Conservation (phyloP, 2,888 invertebrate species). For the Drymonia ruficornis region DNA sequence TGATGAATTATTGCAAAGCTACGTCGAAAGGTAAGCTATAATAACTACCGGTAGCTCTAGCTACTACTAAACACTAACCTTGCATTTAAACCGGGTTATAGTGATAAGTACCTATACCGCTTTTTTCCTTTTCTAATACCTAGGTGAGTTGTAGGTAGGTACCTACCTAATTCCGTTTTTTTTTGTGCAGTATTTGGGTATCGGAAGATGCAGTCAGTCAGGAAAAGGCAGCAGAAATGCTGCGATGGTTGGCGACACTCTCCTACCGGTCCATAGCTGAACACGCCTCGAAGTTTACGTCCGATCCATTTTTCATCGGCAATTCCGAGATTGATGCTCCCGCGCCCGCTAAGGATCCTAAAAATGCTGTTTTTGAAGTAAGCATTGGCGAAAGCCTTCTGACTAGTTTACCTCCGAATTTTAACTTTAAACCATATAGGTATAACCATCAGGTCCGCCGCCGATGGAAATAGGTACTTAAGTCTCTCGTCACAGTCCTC, state of each 20-base stretch:
- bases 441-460: no score
- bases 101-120: no score
- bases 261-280: slow-evolving; percentile 67
- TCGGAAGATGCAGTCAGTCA: slow-evolving; percentile 61
- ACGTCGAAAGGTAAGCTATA: slow-evolving; percentile 66
- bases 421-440: no score
- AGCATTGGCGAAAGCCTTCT: slow-evolving; percentile 15
- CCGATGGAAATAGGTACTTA: no score
- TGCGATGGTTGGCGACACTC: slow-evolving; percentile 75
- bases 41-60: no score
- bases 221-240: slow-evolving; percentile 61
- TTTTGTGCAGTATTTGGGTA: slow-evolving; percentile 58
- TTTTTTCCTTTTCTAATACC: no score
- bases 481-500: no score
- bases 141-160: no score
- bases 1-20: slow-evolving; percentile 72
- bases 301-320: slow-evolving; percentile 55
- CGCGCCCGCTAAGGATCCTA: slow-evolving; percentile 54
- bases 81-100: no score
- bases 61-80: no score
- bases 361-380: slow-evolving; percentile 71
- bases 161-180: not conserved
- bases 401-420: no score
- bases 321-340: slow-evolving; percentile 35
- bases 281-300: slow-evolving; percentile 51